Base-by-base conservation (phyloP, 1,140 invertebrate genomes). In the Diachasmimorpha longicaudata region DNA sequence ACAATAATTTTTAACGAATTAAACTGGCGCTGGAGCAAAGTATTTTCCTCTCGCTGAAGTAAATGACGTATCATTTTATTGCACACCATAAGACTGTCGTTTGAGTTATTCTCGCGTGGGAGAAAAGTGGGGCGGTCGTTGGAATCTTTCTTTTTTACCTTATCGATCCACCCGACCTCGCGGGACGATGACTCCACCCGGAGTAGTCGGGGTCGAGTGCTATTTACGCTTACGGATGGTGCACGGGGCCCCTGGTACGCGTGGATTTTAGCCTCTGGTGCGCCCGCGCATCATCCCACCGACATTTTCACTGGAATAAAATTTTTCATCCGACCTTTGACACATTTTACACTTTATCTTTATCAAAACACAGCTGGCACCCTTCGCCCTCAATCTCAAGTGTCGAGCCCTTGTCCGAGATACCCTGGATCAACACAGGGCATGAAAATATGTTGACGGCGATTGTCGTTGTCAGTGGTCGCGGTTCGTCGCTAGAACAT, bases 91-190 rank as follows among this genome's bases (percentile, higher is more conserved):
- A 67, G 14, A 31, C 42, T 16, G 25, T n/a, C 25, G 5, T 9
- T 46, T 71, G 36, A 71, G 44, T 19, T 48, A 42, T 71, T 63
- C 58, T 63, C 58, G 58, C 39, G 69, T 48, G 39, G 69, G 69
- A 52, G 39, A 21, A 55, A 69, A 75, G 37, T 70, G 21, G 66
- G 25, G 46, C 74, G 21, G 16, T 67, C 42, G 16, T 11, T 48
- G 48, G 44, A 48, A 58, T 75, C 72, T 72, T 77, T 77, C 31
- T 75, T 72, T 72, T 75, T 76, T 70, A 76, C 74, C 68, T 76
- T 78, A 78, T 78, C 77, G 77, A 78, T 78, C 77, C 74, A 44
- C 31, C 74, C 77, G 77, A 78, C 74, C 77, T 78, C 74, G 66
- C 77, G 74, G 77, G 71, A 78, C 77, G 74, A 78, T 78, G 77